Evolutionary conservation across 1,140 invertebrate genomes (phyloP), one percentile per base, ranked within the genome.

Genomic region (Aphelenchoides fujianensis): DNA sequence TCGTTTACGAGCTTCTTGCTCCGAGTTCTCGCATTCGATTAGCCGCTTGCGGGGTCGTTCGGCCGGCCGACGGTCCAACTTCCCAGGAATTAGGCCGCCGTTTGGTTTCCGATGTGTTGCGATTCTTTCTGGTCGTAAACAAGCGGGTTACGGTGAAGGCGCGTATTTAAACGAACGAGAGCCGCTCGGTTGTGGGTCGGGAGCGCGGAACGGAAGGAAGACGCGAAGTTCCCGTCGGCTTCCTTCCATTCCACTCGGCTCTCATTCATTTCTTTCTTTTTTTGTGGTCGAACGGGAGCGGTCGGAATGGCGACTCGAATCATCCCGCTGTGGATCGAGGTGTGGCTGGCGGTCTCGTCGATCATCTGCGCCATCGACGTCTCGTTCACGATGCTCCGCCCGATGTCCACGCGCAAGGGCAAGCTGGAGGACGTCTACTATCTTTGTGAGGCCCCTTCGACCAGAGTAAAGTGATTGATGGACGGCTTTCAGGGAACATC

Each of bases 401-500:
- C 80, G 12, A 63, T 67, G 16, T 82, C 78, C 23, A 69, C 41
- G 19, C 69, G 71, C 12, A 79, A 72, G 9, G 79, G 79, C 16
- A 34, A 62, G 5, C 63, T 79, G 3, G 74, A 72, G 27, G 61
- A 69, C 36, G 35, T 81, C 28, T 80, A 77, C 62, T 73, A 74
- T 52, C 69, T 70, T 64, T 80, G 79, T 80, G 64, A 73, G 78
- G n/a, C n/a, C n/a, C n/a, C n/a, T n/a, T n/a, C n/a, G n/a, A n/a
- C n/a, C n/a, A n/a, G 71, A 27, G 30, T 57, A 52, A 30, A 7
- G 16, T n/a, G 16, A 54, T n/a, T 71, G 36, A 63, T 74, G n/a
- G n/a, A n/a, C n/a, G n/a, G n/a, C 34, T 67, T 80, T 54, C 41
- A 81, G 80, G 80, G 80, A 75, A 82, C 54, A 69, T 83, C 48